Conservation (phyloP, 1,140 invertebrate species). For the Nymphalis io region DNA sequence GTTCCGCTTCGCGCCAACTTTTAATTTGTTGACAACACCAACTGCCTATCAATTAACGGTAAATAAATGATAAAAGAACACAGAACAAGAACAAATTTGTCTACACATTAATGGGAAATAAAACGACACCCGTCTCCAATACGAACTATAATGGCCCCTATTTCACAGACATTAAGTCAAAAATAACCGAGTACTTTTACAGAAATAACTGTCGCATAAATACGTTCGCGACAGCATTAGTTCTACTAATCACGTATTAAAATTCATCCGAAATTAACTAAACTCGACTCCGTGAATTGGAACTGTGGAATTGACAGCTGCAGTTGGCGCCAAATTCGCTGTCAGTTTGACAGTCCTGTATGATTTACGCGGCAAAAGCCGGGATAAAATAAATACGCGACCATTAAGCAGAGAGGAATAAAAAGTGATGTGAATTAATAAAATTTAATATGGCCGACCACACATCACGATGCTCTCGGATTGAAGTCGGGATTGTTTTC, state of each 20-base stretch:
- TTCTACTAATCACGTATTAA: conserved; percentile 53
- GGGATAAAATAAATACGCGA: conserved; percentile 53
- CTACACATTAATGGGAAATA: conserved; percentile 38
- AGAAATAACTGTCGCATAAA: conserved; percentile 50
- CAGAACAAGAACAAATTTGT: conserved; percentile 43
- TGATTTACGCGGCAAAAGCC: conserved; percentile 53
- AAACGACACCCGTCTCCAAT: background rate
- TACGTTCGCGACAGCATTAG: conserved; percentile 54
- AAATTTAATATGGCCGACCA: conserved; percentile 57
- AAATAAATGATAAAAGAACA: conserved; percentile 26
- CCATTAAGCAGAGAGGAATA: conserved; percentile 49
- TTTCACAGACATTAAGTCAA: conserved; percentile 25
- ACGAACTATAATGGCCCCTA: background rate
- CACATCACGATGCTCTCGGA: conserved; percentile 48
- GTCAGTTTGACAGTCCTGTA: conserved; percentile 54
- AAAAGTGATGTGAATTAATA: conserved; percentile 61
- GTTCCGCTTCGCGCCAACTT: conserved; percentile 34
- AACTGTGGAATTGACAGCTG: conserved; percentile 48
- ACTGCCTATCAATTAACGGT: conserved; percentile 48
- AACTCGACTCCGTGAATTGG: conserved; percentile 4
- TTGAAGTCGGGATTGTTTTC: conserved; percentile 46
- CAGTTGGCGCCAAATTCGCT: conserved; percentile 64
- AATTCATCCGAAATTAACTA: conserved; percentile 27
- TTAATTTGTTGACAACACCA: conserved; percentile 49
- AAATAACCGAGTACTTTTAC: conserved; percentile 39